Evolutionary conservation across 2,888 invertebrate genomes (phyloP).

Genomic region (Platycheirus rosarum): DNA sequence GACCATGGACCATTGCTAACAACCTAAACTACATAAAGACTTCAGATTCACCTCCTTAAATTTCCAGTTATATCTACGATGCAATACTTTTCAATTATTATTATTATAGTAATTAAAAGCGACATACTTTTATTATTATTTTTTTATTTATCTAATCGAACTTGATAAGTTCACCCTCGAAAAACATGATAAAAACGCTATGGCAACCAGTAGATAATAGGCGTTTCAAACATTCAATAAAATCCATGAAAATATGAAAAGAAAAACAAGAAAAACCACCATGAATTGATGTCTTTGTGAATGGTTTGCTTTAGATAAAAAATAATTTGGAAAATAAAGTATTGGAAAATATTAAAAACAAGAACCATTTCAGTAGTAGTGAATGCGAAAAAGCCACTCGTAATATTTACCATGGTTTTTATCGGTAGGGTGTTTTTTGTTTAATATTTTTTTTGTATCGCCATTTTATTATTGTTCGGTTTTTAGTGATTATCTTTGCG

Average conservation of each 20-base stretch:
- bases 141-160: slow-evolving; percentile 42
- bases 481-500: slow-evolving; percentile 63
- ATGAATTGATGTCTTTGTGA: slow-evolving; percentile 61
- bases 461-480: slow-evolving; percentile 43
- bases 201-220: slow-evolving; percentile 52
- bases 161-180: slow-evolving; percentile 15
- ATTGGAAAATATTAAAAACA: slow-evolving; percentile 7
- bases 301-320: slow-evolving; percentile 45
- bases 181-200: slow-evolving; percentile 52
- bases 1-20: no score
- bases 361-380: not conserved
- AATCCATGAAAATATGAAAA: no score
- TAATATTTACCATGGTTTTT: slow-evolving; percentile 54
- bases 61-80: no score
- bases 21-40: no score
- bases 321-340: slow-evolving; percentile 28
- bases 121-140: slow-evolving; percentile 1
- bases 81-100: no score
- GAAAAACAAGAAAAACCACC: slow-evolving; percentile 35
- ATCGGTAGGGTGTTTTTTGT: slow-evolving; percentile 19
- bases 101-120: slow-evolving; percentile 39
- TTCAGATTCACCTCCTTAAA: no score
- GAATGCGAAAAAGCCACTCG: slow-evolving; percentile 55
- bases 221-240: slow-evolving; percentile 45
- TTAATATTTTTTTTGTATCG: slow-evolving; percentile 3